Base-by-base conservation (phyloP, 2,888 invertebrate species). In the Orthosia cruda region DNA sequence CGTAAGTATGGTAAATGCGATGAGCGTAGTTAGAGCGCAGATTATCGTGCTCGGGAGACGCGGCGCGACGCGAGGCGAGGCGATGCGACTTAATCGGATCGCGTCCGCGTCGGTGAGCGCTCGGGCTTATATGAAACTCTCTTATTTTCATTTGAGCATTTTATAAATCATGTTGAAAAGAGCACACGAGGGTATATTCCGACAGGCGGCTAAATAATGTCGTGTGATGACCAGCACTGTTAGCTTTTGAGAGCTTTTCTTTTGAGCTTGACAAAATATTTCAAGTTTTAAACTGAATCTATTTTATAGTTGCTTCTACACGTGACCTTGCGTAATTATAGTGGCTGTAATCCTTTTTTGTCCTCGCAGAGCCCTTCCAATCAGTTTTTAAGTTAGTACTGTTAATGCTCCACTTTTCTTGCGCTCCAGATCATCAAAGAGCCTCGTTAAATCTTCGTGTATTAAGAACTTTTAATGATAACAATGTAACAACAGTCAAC, bases 61-160 rank as follows among this genome's bases (percentile, higher is more conserved):
- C 9, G 32, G 63, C 20, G 7, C 68, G 55, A 18, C 52, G 32
- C 40, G 66, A 40, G 13, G 45, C 64, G 55, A 13, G 66, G n/a
- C 63, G 49, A n/a, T 45, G 40, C 45, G 55, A 64, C 65, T 26
- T 84, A 86, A 84, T 84, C 71, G 84, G 77, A 84, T 85, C 64
- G 68, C 69, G 47, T 71, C 52, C 69, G 64, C 81, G 45, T 58
- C 71, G 77, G 58, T 58, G 64, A 64, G 45, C 77, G 59, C 76
- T 47, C 55, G 26, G 20, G 52, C 20, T 45, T 62, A 23, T 65
- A 65, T 63, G 3, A 45, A 64, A 61, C 26, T 49, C 50, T 16
- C 32, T 61, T 71, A 68, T 68, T 71, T 82, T 69, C 47, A 62
- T 50, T 13, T 18, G 20, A 26, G 16, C 40, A 40, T 26, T 49